Evolutionary conservation across 1,140 invertebrate species (phyloP).

Genomic region (Heliconius congener): DNA sequence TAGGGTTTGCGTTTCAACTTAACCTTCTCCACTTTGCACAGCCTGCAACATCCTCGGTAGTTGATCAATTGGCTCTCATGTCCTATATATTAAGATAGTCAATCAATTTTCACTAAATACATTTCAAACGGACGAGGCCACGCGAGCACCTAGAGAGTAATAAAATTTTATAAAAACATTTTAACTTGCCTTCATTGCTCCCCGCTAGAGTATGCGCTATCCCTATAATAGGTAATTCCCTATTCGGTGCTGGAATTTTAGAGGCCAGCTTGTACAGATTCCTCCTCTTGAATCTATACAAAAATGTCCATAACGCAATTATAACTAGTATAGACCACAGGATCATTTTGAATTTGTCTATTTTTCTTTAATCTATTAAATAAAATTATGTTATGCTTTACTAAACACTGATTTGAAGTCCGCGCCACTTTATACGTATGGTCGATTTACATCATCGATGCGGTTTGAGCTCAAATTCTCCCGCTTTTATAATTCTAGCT

Average conservation of each 20-base stretch:
- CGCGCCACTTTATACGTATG: not conserved
- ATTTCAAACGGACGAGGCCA: too few relatives aligned
- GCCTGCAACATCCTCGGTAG: too few relatives aligned
- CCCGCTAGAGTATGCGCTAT: conserved; percentile 52
- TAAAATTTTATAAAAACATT: not conserved
- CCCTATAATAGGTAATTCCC: conserved; percentile 54
- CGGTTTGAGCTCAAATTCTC: conserved; percentile 44
- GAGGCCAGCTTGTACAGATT: conserved; percentile 59
- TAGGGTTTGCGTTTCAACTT: too few relatives aligned
- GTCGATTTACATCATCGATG: not conserved
- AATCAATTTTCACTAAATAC: too few relatives aligned
- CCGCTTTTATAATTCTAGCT: conserved; percentile 34
- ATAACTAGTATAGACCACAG: conserved; percentile 46
- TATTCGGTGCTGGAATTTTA: conserved; percentile 32
- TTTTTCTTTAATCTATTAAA: not conserved
- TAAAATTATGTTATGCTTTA: not conserved
- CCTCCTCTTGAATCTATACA: conserved; percentile 54
- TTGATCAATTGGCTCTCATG: too few relatives aligned
- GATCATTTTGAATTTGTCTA: conserved; percentile 46
- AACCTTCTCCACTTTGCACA: too few relatives aligned
- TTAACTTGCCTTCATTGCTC: conserved; percentile 51
- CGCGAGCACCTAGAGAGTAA: too few relatives aligned
- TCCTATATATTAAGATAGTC: too few relatives aligned
- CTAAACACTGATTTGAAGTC: not conserved
- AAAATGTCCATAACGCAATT: conserved; percentile 45